Percentiles rank a stretch among this genome's conserved stretches.
Evolutionary conservation across 2,888 invertebrate genomes (phyloP).

Genomic region (Phengaris alcon): DNA sequence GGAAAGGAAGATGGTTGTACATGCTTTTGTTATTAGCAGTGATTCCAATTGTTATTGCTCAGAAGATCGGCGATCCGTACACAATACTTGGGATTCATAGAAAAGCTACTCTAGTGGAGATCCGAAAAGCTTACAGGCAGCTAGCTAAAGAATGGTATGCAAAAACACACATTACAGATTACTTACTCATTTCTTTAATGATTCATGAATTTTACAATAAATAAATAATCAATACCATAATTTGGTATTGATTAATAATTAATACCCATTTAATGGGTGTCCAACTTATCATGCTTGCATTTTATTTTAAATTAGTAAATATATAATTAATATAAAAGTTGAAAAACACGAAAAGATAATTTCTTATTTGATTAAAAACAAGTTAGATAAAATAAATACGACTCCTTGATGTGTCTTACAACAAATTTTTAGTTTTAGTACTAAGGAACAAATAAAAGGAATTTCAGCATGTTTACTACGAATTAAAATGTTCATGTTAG

Average conservation of each 20-base stretch:
- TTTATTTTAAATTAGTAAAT: neutral
- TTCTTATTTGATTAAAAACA: neutral
- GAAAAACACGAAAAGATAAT: neutral
- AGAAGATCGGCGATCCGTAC: constrained; percentile 87
- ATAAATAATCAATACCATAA: constrained; percentile 21
- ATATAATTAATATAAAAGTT: neutral
- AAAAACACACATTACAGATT: constrained; percentile 21
- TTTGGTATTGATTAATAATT: too few relatives aligned
- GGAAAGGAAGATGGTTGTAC: constrained; percentile 64
- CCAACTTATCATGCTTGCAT: neutral
- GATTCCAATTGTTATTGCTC: constrained; percentile 53
- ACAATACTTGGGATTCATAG: constrained; percentile 88
- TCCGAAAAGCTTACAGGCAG: constrained; percentile 92
- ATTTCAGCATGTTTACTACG: too few relatives aligned
- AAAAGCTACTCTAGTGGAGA: constrained; percentile 87
- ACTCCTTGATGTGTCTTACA: neutral
- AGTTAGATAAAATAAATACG: neutral
- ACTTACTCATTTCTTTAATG: neutral
- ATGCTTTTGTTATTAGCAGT: constrained; percentile 50
- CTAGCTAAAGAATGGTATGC: constrained; percentile 93
- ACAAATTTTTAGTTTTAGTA: neutral
- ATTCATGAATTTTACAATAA: neutral
- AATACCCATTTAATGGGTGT: too few relatives aligned
- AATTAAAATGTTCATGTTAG: too few relatives aligned
- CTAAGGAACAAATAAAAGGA: too few relatives aligned